Evolutionary conservation across 2,797 vertebrate genomes (phyloP), one percentile per base, ranked within the genome.

Genomic region (Crenichthys baileyi): DNA sequence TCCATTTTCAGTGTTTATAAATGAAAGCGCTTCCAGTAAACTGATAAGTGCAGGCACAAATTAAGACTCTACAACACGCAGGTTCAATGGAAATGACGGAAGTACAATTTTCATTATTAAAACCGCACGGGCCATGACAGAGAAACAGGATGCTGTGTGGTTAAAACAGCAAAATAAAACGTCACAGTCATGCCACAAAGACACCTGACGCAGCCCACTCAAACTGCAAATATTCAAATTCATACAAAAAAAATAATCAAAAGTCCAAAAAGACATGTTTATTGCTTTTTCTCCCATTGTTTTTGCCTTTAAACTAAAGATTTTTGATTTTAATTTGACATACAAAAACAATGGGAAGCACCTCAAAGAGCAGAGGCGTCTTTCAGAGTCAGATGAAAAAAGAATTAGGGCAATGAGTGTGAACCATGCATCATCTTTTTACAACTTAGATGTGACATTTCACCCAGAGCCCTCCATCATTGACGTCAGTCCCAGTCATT

Each of bases 91-190:
- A 95, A 95, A 94, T 92, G 93, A 95, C 89, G 90, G 93, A 95
- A 95, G 92, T 92, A 84, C 83, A 85, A 90, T 92, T 95, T 94
- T 95, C 91, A 94, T 94, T 91, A 93, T 91, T 92, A 93, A 92
- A 93, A 94, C 93, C 91, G 81, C 93, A 93, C 46, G 65, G 90
- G 88, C 87, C 85, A 50, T 89, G 89, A 90, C 84, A 87, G 80
- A 93, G 92, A 94, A 94, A 95, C 94, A 96, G 95, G 95, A 96
- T 93, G 94, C 88, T 75, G 73, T 94, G 95, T 88, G 94, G 94
- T 94, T 94, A 93, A 87, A 93, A 87, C 77, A 89, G 90, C 89
- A 90, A 92, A 90, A 93, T 79, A 91, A 86, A 93, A 92, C 89
- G 85, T 93, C 92, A 90, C 83, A 87, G 83, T 90, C 82, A 86